These are phyloP conservation scores for Trichopria drosophilae DNA, from an alignment of 2,888 invertebrate species.

Conservation along the genomic window DNA sequence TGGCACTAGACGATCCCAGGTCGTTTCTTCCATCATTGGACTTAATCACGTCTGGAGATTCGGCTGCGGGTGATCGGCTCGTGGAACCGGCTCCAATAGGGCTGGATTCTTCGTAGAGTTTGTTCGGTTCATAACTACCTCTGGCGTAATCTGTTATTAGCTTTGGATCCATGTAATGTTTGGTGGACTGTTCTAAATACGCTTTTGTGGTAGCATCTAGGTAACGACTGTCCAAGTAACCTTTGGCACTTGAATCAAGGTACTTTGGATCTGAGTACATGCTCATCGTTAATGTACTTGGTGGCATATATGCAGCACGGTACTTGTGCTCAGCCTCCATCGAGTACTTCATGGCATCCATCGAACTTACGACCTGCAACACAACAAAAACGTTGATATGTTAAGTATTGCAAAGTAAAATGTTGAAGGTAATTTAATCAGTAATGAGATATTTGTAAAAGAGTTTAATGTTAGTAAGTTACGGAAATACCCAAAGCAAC, in stretches of 20 bases:
- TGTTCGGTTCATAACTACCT: conserved; percentile 68
- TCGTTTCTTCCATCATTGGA: conserved; percentile 41
- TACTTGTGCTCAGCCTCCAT: conserved; percentile 79
- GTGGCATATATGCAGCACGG: conserved; percentile 70
- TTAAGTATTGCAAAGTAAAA: not conserved
- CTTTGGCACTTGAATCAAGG: conserved; percentile 63
- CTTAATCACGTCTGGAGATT: conserved; percentile 59
- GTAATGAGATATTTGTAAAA: not conserved
- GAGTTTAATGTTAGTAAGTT: not conserved
- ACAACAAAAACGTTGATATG: conserved; percentile 32
- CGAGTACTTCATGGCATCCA: conserved; percentile 79
- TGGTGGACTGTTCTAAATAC: conserved; percentile 69
- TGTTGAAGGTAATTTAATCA: not conserved
- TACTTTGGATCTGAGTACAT: conserved; percentile 76
- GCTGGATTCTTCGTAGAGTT: conserved; percentile 64
- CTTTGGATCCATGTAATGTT: conserved; percentile 73
- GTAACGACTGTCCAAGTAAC: conserved; percentile 68
- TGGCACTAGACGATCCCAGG: conserved; percentile 50
- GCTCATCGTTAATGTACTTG: conserved; percentile 66
- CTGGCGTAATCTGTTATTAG: conserved; percentile 70
- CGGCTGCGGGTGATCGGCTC: conserved; percentile 62
- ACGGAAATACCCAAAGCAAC: not conserved
- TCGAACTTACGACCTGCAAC: conserved; percentile 72
- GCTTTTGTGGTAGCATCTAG: conserved; percentile 77
- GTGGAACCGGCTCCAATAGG: conserved; percentile 58